Conservation (phyloP, 1,140 invertebrate genomes). For the Ectropis grisescens region DNA sequence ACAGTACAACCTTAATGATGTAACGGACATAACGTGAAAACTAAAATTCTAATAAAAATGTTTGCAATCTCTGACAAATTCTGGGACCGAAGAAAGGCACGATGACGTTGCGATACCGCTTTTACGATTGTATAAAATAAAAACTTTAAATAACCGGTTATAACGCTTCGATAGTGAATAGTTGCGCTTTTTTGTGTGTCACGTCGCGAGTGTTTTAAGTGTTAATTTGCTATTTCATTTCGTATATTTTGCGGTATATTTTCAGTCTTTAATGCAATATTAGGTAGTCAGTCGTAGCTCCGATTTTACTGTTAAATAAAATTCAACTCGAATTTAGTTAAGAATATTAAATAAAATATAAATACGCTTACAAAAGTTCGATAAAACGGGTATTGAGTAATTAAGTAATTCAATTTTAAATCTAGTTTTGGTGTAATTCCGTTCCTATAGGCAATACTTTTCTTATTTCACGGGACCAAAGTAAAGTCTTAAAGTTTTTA, state of each 20-base stretch:
- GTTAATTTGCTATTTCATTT: conserved; percentile 37
- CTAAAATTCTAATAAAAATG: no score
- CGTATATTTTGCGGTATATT: conserved; percentile 15
- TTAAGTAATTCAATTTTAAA: conserved; percentile 13
- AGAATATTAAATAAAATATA: no score
- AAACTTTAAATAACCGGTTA: conserved; percentile 10
- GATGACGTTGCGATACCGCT: conserved; percentile 40
- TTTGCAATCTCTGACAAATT: conserved; percentile 8
- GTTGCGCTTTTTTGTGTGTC: conserved; percentile 49
- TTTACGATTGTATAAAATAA: conserved; percentile 47
- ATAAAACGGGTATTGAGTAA: conserved; percentile 39
- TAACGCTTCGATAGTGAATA: conserved; percentile 22
- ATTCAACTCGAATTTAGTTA: no score
- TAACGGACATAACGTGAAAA: no score
- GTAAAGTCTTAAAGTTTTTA: neutral
- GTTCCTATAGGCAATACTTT: conserved; percentile 48
- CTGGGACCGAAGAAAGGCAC: conserved; percentile 53
- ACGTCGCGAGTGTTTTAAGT: conserved; percentile 17
- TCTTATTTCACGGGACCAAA: conserved; percentile 26
- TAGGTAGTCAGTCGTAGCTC: conserved; percentile 28
- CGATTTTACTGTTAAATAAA: conserved; percentile 4
- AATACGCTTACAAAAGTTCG: conserved; percentile 18
- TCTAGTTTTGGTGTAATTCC: conserved; percentile 23
- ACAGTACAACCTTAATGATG: no score
- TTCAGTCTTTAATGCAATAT: conserved; percentile 41